phyloP scores from a whole-genome alignment of 1,140 invertebrate genomes.

The Dreissena rostriformis region DNA sequence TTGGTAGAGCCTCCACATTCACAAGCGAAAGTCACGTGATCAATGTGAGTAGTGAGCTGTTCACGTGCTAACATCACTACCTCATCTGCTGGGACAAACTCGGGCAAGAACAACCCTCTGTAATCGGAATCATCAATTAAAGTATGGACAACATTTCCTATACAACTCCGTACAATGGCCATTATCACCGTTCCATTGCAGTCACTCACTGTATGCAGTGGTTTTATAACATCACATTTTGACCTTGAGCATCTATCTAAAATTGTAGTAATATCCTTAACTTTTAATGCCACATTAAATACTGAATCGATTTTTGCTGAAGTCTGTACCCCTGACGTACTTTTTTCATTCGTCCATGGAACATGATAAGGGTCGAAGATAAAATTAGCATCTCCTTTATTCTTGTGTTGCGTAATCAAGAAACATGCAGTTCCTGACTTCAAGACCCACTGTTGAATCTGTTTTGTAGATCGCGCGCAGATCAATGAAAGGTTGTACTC shows the following conservation, averaged over 20 bases:
- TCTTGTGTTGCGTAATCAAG: constrained; percentile 77
- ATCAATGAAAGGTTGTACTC: constrained; percentile 78
- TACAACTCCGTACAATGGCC: constrained; percentile 81
- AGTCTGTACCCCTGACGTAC: neutral
- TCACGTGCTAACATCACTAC: neutral
- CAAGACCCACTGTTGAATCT: constrained; percentile 79
- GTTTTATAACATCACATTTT: constrained; percentile 73
- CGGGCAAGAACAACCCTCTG: constrained; percentile 81
- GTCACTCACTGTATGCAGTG: constrained; percentile 71
- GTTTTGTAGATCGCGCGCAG: constrained; percentile 71
- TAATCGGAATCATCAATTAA: constrained; percentile 81
- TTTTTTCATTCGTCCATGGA: neutral
- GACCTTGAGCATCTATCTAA: constrained; percentile 68
- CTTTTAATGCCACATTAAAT: constrained; percentile 82
- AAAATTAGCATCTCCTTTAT: neutral
- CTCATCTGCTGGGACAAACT: constrained; percentile 68
- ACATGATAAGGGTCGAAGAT: constrained; percentile 56
- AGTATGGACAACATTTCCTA: constrained; percentile 83
- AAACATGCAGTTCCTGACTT: constrained; percentile 77
- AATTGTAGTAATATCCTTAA: constrained; percentile 78
- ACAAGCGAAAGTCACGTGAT: constrained; percentile 82
- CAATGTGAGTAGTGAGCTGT: constrained; percentile 76
- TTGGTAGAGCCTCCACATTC: constrained; percentile 75
- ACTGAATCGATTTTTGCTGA: constrained; percentile 77
- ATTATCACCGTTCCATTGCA: constrained; percentile 77